Conservation (phyloP, 2,113 vertebrate species). For the Cricetomys ansorgei region DNA sequence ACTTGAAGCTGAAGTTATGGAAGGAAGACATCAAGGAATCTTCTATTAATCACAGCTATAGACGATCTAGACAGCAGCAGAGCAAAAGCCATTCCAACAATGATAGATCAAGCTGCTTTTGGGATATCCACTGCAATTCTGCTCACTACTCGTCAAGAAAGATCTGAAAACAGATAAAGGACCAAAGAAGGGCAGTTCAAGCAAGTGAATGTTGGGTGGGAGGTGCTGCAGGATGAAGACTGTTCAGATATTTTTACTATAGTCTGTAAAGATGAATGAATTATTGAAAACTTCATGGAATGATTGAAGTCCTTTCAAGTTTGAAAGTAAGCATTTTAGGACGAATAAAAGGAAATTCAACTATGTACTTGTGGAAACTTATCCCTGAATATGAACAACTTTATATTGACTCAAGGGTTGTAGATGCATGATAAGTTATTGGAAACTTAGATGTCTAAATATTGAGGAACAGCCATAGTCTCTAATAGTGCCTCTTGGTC, state of each 20-base stretch:
- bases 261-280: conserved; percentile 79
- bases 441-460: conserved; percentile 70
- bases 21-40: neutral
- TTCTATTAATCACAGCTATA: neutral
- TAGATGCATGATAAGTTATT: conserved; percentile 66
- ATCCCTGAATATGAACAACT: conserved; percentile 79
- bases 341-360: conserved; percentile 78
- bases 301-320: conserved; percentile 62
- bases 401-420: conserved; percentile 71
- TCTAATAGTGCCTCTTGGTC: conserved; percentile 71
- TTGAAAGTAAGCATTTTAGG: conserved; percentile 79
- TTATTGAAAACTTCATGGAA: conserved; percentile 71
- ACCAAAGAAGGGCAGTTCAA: conserved; percentile 79
- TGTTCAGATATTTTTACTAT: conserved; percentile 78
- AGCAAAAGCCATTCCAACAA: neutral
- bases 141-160: conserved; percentile 80
- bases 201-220: conserved; percentile 75
- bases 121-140: conserved; percentile 79
- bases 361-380: conserved; percentile 77
- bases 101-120: conserved; percentile 76
- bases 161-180: conserved; percentile 80
- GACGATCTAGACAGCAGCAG: neutral
- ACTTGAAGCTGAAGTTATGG: neutral
- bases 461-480: conserved; percentile 74
- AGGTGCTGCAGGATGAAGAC: conserved; percentile 75